Percentiles rank a stretch among this genome's conserved stretches.
Conservation (phyloP, 2,888 invertebrate species). For the Carcina quercana region DNA sequence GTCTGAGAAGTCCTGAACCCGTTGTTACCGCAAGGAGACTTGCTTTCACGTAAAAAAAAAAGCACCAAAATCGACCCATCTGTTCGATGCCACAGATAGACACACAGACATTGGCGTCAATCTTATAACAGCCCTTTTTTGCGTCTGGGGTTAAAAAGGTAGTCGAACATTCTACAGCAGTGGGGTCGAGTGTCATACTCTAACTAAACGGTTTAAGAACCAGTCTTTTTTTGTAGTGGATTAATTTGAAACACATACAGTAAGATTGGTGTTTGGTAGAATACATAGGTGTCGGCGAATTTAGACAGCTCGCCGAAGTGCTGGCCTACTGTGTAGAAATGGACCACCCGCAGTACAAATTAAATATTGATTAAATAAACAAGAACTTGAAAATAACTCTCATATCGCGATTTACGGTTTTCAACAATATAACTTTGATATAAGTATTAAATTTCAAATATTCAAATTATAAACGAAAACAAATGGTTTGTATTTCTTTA, state of each 20-base stretch:
- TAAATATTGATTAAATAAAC: slow-evolving; percentile 8
- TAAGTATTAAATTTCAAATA: too few relatives aligned
- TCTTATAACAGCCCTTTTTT: too few relatives aligned
- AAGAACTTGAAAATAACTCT: slow-evolving; percentile 18
- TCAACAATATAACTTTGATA: too few relatives aligned
- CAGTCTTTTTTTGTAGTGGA: slow-evolving; percentile 48
- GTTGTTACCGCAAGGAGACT: too few relatives aligned
- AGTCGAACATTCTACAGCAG: slow-evolving; percentile 56
- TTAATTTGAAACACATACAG: slow-evolving; percentile 52
- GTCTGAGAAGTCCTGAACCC: too few relatives aligned
- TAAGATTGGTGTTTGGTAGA: slow-evolving; percentile 39
- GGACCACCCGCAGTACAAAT: slow-evolving; percentile 34
- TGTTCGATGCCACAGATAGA: too few relatives aligned
- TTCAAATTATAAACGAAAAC: too few relatives aligned
- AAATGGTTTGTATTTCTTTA: too few relatives aligned
- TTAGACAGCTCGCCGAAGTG: slow-evolving; percentile 44
- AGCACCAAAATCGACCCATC: too few relatives aligned
- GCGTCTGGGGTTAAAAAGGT: slow-evolving; percentile 43
- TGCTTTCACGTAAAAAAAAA: too few relatives aligned
- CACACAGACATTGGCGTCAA: too few relatives aligned
- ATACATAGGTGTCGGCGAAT: slow-evolving; percentile 35
- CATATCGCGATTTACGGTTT: slow-evolving; percentile 37
- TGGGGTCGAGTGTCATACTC: slow-evolving; percentile 59
- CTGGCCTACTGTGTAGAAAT: slow-evolving; percentile 59
- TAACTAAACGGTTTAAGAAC: slow-evolving; percentile 62